Conservation (phyloP, 2,888 invertebrate species). For the Trichacis sp. region DNA sequence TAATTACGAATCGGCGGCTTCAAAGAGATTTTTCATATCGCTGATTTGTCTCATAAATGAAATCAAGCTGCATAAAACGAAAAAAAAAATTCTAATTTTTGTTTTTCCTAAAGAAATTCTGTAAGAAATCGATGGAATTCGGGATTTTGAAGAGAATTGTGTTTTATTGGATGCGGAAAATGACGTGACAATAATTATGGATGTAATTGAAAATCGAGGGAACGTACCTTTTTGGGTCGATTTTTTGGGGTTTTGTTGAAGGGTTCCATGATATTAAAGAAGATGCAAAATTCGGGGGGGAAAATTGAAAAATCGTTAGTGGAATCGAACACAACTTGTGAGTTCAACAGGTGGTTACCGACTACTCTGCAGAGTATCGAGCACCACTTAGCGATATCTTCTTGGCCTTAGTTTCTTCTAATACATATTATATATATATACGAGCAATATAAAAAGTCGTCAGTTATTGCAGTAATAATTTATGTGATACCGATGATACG, state of each 20-base stretch:
- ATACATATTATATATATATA: conserved; percentile 30
- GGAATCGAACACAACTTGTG: conserved; percentile 15
- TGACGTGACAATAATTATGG: neutral
- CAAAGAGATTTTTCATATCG: neutral
- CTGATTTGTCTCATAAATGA: neutral
- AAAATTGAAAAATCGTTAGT: neutral
- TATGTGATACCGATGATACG: too few relatives aligned
- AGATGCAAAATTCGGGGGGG: too few relatives aligned
- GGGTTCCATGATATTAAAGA: neutral
- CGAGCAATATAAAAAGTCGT: neutral
- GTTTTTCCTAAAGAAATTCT: too few relatives aligned
- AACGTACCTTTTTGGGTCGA: conserved; percentile 23
- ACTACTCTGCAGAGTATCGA: conserved; percentile 60
- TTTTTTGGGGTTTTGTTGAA: conserved; percentile 45
- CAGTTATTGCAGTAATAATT: neutral
- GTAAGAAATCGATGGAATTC: too few relatives aligned
- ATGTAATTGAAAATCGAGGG: neutral
- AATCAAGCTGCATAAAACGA: neutral
- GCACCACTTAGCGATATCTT: conserved; percentile 64
- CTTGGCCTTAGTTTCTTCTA: conserved; percentile 45
- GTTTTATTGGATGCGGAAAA: neutral
- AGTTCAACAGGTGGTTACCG: conserved; percentile 56
- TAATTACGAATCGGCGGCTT: neutral
- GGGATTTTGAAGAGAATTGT: too few relatives aligned
- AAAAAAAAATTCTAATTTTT: neutral